Base-by-base conservation (phyloP, 2,888 invertebrate species). In the Ichneumoninae sp. region DNA sequence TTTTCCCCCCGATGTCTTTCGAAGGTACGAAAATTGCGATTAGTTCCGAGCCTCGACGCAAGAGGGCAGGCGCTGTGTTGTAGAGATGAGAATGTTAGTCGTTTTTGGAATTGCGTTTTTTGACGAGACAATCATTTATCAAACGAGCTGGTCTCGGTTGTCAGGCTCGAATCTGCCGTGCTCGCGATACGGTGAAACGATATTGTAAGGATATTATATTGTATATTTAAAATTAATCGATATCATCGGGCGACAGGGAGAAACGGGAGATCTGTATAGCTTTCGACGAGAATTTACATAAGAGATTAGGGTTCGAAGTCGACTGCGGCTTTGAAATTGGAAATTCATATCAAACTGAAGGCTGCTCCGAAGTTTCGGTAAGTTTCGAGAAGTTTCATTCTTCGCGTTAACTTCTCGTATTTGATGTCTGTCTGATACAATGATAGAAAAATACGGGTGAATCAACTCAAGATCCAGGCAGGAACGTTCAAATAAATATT, bases 51-150 rank as follows among this genome's bases (percentile, higher is more conserved):
- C 10, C 57, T 57, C 57, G 26, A 57, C 26, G 54, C 65, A 65
- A 65, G 30, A n/a, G 7, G 54, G 8, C 54, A 8, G 8, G n/a
- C 30, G 63, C n/a, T 13, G 79, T 40, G 65, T 82, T 75, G 85
- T 79, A 30, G 63, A 52, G 16, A 74, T 52, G 19, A 44, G 33
- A 65, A 79, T 47, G 57, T 40, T 8, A 33, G 52, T 57, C 50
- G 40, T 22, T 66, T 84, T 88, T 86, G 86, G 89, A 89, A 92
- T 91, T 91, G 90, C 91, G 89, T 91, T 92, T 89, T 89, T 86
- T 91, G 91, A 89, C 77, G 89, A 90, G 92, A 92, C 92, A 92
- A 92, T 92, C 92, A 90, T 87, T 88, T 83, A 78, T 16, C 44
- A 47, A 84, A 83, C 77, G 85, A 87, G 81, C 75, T 74, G 63